Evolutionary conservation across 2,113 vertebrate genomes (phyloP).

Genomic region (Coptodon bakossiorum): DNA sequence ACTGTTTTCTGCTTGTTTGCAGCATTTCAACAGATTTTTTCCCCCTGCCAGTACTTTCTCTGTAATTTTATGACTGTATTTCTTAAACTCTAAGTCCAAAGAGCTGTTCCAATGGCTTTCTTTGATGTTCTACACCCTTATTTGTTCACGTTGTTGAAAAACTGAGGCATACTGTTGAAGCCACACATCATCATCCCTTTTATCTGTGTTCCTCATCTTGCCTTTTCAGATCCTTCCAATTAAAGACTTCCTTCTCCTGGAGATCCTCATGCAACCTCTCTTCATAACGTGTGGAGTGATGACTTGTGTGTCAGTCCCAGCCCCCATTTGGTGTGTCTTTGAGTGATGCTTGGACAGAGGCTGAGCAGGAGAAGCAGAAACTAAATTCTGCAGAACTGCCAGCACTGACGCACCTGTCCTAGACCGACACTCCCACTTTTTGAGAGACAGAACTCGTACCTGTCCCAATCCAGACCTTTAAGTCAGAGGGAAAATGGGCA

Average conservation of each 20-base stretch:
- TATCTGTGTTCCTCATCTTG: constrained; percentile 14
- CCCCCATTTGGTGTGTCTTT: background rate
- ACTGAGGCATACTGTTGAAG: background rate
- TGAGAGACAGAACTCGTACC: background rate
- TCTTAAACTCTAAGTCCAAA: background rate
- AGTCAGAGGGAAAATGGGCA: constrained; percentile 29
- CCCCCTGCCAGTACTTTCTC: background rate
- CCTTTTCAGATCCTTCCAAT: constrained; percentile 55
- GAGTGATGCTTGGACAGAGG: background rate
- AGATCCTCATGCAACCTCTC: constrained; percentile 51
- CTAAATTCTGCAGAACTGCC: background rate
- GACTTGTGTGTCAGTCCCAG: background rate
- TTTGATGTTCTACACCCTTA: background rate
- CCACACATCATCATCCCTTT: background rate
- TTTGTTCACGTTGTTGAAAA: background rate
- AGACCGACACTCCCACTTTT: constrained; percentile 20
- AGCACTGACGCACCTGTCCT: constrained; percentile 5
- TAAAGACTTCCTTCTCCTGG: constrained; percentile 54
- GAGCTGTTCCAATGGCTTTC: background rate
- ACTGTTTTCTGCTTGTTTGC: background rate
- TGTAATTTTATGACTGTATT: background rate
- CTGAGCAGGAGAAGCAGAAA: background rate
- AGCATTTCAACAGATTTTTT: background rate
- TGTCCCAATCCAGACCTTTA: background rate
- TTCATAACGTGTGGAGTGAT: constrained; percentile 56